Evolutionary conservation across 2,888 invertebrate species (phyloP), one percentile per base, ranked within the genome.

Genomic region (Parascotia fuliginaria): DNA sequence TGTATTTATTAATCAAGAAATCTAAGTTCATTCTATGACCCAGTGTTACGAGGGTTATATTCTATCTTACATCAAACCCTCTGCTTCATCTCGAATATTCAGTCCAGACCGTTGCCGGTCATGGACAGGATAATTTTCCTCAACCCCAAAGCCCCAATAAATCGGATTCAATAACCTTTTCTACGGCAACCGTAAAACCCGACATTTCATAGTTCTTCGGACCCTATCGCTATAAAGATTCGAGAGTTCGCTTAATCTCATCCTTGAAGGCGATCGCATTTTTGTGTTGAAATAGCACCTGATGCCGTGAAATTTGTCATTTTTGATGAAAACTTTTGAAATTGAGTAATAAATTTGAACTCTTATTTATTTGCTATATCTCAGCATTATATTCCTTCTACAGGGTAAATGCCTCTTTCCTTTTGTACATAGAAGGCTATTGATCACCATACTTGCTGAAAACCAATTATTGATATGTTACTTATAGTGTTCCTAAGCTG

Each of bases 141-240:
- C 55, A 53, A 61, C 47, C 42, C 40, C 37, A 11, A 11, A 50
- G 59, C 66, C 69, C 57, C 63, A 64, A 75, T 73, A 75, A 73
- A 73, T 72, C 69, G 57, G 67, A 67, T 68, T 68, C 73, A 73
- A 74, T 74, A 70, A 74, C 64, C 63, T 66, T 68, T 63, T 53
- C 59, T 33, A 64, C 55, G 61, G 62, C 38, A 62, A 55, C 54
- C 68, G 63, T 70, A 69, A 70, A 73, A 60, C 55, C 60, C 55
- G 55, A 59, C 62, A 66, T 69, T 52, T 71, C 70, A 74, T 74
- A 74, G 74, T 73, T 71, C 71, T 72, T 65, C 60, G 64, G 62
- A 57, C 65, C 65, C 58, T 58, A 64, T 61, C 50, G 65, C 63
- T 59, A 54, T 56, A 49, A 60, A 65, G 42, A 56, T 54, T 55